Evolutionary conservation across 37 sponge, comb jelly and placozoan genomes (phyloP), one percentile per base, ranked within the genome.

Genomic region (Halisarca cf. caerulea): DNA sequence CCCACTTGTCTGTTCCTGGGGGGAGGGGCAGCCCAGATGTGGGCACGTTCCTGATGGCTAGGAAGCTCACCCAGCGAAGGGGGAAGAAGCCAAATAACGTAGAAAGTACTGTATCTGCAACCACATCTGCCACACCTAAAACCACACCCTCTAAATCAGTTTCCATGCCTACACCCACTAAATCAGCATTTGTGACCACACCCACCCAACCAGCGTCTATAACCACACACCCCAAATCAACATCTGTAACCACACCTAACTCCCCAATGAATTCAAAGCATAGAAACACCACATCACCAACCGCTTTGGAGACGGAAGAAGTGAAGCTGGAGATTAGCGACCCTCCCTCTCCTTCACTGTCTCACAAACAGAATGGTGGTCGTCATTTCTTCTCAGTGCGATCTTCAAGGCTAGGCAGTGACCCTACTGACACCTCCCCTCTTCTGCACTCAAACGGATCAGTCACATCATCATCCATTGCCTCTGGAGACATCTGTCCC

Each of bases 61-160:
- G 77, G 24, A 74, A 44, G 7, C 43, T 74, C 24, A 36, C 42
- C 1, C 77, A 25, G 3, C 77, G 77, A 2, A 17, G 41, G 41
- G 20, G n/a, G 1, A 38, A 37, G 20, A 74, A 25, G 32, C n/a
- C n/a, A n/a, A n/a, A n/a, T n/a, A n/a, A n/a, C n/a, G n/a, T n/a
- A n/a, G n/a, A n/a, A n/a, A n/a, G n/a, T n/a, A n/a, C 39, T 34
- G 39, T 24, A 60, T 0, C 55, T 41, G 2, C 66, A 44, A 39
- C 72, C 80, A 34, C 83, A 78, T 1, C 86, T 75, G 25, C 82
- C 82, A n/a, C n/a, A n/a, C n/a, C n/a, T n/a, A n/a, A n/a, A n/a
- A n/a, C n/a, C n/a, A n/a, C n/a, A n/a, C n/a, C n/a, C n/a, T n/a
- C n/a, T n/a, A n/a, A n/a, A n/a, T n/a, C n/a, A n/a, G n/a, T n/a